Percentiles rank a stretch among this genome's conserved stretches.
These are phyloP conservation scores for Euthynnus affinis DNA, from an alignment of 2,797 vertebrate species.

Conservation along the genomic window DNA sequence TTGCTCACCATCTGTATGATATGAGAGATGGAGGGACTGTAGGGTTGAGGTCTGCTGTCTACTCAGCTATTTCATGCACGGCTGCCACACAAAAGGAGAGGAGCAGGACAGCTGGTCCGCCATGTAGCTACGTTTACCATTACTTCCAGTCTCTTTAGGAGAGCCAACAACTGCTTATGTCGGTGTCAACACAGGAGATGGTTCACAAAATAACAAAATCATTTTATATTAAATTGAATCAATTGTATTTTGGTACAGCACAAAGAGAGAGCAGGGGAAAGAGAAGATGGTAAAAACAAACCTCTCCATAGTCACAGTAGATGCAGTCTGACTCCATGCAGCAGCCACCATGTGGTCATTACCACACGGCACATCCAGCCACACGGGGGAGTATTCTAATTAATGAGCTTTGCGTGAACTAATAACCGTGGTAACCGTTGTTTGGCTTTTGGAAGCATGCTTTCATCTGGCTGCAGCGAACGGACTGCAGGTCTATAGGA, in stretches of 20 bases:
- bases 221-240: too few species aligned
- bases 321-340: not conserved
- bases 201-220: not conserved
- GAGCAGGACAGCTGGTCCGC: conserved; percentile 17
- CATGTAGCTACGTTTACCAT: not conserved
- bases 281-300: not conserved
- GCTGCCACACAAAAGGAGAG: conserved; percentile 8
- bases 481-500: not conserved
- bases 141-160: not conserved
- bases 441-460: not conserved
- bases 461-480: not conserved
- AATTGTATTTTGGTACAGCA: too few species aligned
- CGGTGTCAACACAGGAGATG: not conserved
- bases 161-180: not conserved
- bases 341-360: not conserved
- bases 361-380: not conserved
- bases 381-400: not conserved
- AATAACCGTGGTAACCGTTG: not conserved
- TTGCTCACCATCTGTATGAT: conserved; percentile 23
- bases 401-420: conserved; percentile 10
- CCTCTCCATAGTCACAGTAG: not conserved
- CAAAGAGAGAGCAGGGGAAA: not conserved
- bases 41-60: not conserved
- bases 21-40: not conserved
- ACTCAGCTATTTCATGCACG: conserved; percentile 13